Percentiles rank a stretch among this genome's conserved stretches.
Conservation (phyloP, 2,797 vertebrate genomes). For the Enteromius radiatus region DNA sequence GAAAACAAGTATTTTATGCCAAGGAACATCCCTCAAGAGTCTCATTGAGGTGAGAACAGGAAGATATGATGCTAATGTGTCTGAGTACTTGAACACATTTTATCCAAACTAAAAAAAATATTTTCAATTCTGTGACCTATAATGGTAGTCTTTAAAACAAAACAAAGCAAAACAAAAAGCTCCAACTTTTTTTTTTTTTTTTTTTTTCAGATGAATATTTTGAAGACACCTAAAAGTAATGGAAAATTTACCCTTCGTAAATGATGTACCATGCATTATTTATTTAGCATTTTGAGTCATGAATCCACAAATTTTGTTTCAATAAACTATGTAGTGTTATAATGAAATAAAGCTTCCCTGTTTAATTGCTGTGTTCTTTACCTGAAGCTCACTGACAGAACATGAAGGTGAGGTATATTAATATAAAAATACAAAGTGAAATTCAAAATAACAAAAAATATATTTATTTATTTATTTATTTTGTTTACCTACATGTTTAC, state of each 20-base stretch:
- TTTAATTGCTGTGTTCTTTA: neutral
- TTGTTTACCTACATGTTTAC: no score
- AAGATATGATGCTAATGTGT: neutral
- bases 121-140: neutral
- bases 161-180: no score
- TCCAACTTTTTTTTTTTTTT: no score
- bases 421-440: no score
- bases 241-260: neutral
- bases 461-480: no score
- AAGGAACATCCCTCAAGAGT: neutral
- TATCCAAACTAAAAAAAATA: neutral
- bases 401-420: no score
- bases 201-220: neutral
- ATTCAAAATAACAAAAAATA: no score
- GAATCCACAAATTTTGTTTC: neutral
- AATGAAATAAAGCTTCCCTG: neutral
- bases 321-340: neutral
- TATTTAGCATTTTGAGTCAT: neutral
- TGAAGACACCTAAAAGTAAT: neutral
- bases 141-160: neutral
- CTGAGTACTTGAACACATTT: neutral
- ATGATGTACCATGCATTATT: neutral
- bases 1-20: conserved; percentile 22
- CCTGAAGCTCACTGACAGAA: neutral
- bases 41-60: neutral